These are phyloP conservation scores for Platysteira castanea DNA, from an alignment of 2,113 vertebrate genomes.

Conservation along the genomic window DNA sequence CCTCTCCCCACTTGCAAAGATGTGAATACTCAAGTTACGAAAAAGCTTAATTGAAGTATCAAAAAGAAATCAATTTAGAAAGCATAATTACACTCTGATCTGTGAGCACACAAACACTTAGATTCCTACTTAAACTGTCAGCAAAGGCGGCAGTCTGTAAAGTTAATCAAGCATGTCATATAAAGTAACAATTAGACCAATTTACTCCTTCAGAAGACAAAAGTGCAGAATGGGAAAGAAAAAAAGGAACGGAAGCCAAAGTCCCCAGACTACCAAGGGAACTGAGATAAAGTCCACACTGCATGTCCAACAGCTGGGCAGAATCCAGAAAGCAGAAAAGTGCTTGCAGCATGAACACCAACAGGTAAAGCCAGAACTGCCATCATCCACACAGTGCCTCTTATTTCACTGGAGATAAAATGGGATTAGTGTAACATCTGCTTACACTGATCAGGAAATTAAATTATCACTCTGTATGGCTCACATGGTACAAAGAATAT, in stretches of 20 bases:
- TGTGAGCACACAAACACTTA: background rate
- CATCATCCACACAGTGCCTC: background rate
- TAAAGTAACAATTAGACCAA: background rate
- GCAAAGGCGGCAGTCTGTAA: background rate
- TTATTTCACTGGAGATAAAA: background rate
- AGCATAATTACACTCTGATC: background rate
- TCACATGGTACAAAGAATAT: background rate
- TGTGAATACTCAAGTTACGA: background rate
- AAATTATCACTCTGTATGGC: background rate
- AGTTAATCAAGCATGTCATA: background rate
- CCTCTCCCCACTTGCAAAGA: background rate
- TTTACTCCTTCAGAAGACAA: background rate
- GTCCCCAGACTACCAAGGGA: background rate
- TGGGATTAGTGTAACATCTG: background rate
- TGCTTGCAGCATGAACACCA: background rate
- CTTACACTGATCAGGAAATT: background rate
- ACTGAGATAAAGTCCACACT: background rate
- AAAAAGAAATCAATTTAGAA: background rate
- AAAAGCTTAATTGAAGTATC: background rate
- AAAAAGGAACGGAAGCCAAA: background rate
- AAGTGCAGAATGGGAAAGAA: background rate
- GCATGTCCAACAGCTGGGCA: background rate
- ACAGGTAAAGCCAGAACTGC: background rate
- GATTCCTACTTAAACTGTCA: background rate
- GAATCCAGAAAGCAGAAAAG: background rate